Evolutionary conservation across 2,113 vertebrate species (phyloP), one percentile per base, ranked within the genome.

Genomic region (Verasper variegatus): DNA sequence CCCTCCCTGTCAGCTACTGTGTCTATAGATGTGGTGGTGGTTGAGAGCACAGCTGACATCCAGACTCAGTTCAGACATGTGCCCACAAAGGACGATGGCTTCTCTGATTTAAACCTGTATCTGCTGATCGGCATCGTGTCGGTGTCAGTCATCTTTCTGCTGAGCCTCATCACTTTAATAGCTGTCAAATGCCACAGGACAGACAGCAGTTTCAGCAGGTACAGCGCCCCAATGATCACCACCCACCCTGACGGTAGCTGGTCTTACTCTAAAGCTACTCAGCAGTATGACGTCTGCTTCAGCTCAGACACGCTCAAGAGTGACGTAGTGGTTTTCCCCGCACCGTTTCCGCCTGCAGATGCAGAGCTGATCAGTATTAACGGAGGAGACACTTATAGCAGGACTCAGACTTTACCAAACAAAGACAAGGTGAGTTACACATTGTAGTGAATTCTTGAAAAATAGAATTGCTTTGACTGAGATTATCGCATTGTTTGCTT

Each of bases 321-420:
- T 86, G 90, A 91, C 69, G 62, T 91, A 27, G 73, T 90, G 55
- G 88, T 91, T 80, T 90, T 86, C 60, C 88, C 86, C 3, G 27
- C 72, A 1, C 68, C 80, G 11, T 91, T 68, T 71, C 84, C 80
- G 0, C 65, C 84, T 67, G 76, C 64, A 49, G 88, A 91, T 52
- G 85, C 23, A 1, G 91, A 92, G 5, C 75, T 90, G 51, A 90
- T 91, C 73, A 90, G 88, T 79, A 89, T 90, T 12, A 85, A 91
- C 1, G 88, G 81, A 80, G 81, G 40, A 56, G 90, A 89, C 57
- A 88, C 88, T 27, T 90, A 85, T 76, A 86, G 71, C 24, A 73
- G 81, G 20, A 93, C 90, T 31, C 91, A 92, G 93, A 94, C 94
- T 91, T 86, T 90, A 74, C 89, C 89, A 0, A 80, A 68, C 3